Evolutionary conservation across 2,113 vertebrate species (phyloP), one percentile per base, ranked within the genome.

Genomic region (Polypterus bichir): DNA sequence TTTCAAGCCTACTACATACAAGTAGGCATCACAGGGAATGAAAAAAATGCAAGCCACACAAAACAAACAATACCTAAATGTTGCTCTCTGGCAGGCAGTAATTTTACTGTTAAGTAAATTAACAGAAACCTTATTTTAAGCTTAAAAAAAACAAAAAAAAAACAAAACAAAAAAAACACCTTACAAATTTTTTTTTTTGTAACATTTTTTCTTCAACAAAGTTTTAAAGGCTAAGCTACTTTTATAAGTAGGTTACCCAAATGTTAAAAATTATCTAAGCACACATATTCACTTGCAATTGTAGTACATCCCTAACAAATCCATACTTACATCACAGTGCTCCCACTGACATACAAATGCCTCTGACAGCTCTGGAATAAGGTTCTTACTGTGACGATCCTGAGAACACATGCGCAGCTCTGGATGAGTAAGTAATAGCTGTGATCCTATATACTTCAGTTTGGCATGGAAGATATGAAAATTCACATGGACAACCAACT

Each of bases 381-480:
- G 69, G 66, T 84, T 86, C 63, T 74, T 81, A 75, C 70, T 77
- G 65, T 72, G 73, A 6, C 71, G 48, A n/a, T 75, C 84, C 68
- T 71, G 72, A 65, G 77, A 82, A 73, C 78, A 78, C 9, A 62
- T 69, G 44, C 81, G 83, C 57, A 87, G 76, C 51, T 82, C 60
- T 0, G 68, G 70, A 45, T 76, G 79, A 3, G 73, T 71, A 46
- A 76, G 72, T 44, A 70, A 62, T 65, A 85, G 70, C 67, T 72
- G 76, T 4, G 74, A 74, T 0, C 81, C 81, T 2, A 79, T 54
- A 48, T 70, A 80, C 70, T 81, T 88, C 48, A 85, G 77, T 54
- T 88, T 86, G 4, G 75, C 68, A 56, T 83, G 81, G 64, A 86
- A 86, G 69, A 79, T 81, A 68, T 88, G 84, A 65, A 86, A 86